Conservation (phyloP, 2,888 invertebrate genomes). For the Megaustenia siamemsis region DNA sequence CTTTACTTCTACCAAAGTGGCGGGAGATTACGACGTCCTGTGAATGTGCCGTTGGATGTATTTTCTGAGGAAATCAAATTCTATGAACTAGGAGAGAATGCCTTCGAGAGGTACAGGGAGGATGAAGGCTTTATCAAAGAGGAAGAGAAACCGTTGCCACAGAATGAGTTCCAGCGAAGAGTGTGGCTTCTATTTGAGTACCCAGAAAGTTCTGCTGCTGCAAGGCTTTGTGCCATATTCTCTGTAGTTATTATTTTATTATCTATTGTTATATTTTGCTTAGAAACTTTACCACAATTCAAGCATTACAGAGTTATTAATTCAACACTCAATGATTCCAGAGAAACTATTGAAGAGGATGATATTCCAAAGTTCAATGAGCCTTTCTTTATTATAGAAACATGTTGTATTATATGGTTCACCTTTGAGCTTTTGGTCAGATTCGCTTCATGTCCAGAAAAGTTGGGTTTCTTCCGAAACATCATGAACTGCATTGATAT, state of each 20-base stretch:
- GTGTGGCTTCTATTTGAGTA: constrained; percentile 99
- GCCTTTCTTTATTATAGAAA: constrained; percentile 99
- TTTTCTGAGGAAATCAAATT: constrained; percentile 99
- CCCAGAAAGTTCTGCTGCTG: constrained; percentile 99
- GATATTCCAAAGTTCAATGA: constrained; percentile 99
- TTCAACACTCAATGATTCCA: constrained; percentile 71
- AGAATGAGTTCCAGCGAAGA: constrained; percentile 97
- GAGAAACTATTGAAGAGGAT: constrained; percentile 88
- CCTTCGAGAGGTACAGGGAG: constrained; percentile 83
- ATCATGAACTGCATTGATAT: constrained; percentile 99
- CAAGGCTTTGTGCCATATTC: constrained; percentile 98
- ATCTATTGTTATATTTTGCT: constrained; percentile 99
- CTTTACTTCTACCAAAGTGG: constrained; percentile 98
- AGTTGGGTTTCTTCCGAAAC: constrained; percentile 99
- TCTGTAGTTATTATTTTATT: constrained; percentile 98
- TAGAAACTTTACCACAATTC: constrained; percentile 99
- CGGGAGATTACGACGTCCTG: constrained; percentile 96
- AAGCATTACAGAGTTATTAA: constrained; percentile 92
- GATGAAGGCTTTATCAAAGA: constrained; percentile 99
- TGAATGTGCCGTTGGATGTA: constrained; percentile 97
- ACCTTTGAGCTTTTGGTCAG: constrained; percentile 96
- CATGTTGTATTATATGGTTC: constrained; percentile 99
- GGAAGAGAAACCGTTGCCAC: constrained; percentile 97
- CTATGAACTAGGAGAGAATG: constrained; percentile 98
- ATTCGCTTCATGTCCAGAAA: constrained; percentile 99